Evolutionary conservation across 1,140 invertebrate genomes (phyloP).

Genomic region (Babylonia areolata): DNA sequence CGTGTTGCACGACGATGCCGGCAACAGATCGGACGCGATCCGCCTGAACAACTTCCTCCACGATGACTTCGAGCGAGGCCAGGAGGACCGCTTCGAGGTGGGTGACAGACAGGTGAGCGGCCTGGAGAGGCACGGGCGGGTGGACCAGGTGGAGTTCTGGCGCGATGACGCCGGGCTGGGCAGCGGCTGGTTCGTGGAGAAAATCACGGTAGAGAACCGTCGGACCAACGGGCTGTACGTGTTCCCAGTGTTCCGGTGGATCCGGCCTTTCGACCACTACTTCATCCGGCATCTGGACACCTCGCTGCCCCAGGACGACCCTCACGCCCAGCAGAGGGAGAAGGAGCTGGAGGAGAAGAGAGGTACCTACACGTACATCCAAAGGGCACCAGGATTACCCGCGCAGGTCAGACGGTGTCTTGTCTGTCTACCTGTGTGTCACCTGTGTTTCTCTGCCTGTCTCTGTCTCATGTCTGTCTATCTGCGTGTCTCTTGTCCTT

Average conservation of each 20-base stretch:
- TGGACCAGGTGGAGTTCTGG: constrained; percentile 73
- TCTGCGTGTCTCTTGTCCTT: too few species aligned
- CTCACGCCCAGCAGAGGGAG: constrained; percentile 67
- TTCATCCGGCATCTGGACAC: constrained; percentile 75
- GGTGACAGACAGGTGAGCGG: constrained; percentile 48
- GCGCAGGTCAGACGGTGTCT: constrained; percentile 71
- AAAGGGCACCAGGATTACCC: constrained; percentile 71
- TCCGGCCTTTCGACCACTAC: constrained; percentile 73
- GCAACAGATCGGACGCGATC: constrained; percentile 59
- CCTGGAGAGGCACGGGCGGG: constrained; percentile 52
- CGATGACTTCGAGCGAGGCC: constrained; percentile 76
- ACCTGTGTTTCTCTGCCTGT: too few species aligned
- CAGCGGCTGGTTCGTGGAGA: constrained; percentile 74
- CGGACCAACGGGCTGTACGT: constrained; percentile 66
- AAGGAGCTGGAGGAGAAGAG: constrained; percentile 74
- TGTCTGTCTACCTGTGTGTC: too few species aligned
- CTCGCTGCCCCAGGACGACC: constrained; percentile 76
- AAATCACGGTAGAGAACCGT: constrained; percentile 71
- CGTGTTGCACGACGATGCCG: constrained; percentile 69
- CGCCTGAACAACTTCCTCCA: constrained; percentile 71
- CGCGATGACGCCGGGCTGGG: too few species aligned
- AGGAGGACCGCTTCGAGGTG: constrained; percentile 67
- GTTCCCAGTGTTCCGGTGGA: constrained; percentile 77
- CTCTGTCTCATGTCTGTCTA: too few species aligned
- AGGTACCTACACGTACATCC: constrained; percentile 68